phyloP scores from a whole-genome alignment of 2,888 invertebrate species.

The Chromoteleia sp. region DNA sequence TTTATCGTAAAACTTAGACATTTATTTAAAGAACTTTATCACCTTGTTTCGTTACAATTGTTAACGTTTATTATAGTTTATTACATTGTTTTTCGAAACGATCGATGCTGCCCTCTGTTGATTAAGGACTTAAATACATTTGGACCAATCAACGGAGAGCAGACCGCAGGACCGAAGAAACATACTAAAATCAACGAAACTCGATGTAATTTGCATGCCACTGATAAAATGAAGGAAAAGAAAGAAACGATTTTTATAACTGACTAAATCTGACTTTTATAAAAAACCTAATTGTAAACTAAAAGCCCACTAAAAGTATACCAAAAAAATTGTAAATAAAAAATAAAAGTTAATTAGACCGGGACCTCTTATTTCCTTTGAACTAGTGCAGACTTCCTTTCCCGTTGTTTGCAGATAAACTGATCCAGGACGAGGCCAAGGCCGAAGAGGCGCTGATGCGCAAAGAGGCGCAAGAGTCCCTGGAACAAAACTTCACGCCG shows the following conservation, averaged over 20 bases:
- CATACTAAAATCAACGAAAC: slow-evolving; percentile 13
- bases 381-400: slow-evolving; percentile 65
- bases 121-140: background rate
- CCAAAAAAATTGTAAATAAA: background rate
- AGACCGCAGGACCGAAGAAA: background rate
- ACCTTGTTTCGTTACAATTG: slow-evolving; percentile 9
- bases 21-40: background rate
- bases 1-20: background rate
- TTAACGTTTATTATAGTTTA: slow-evolving; percentile 11
- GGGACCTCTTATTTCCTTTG: slow-evolving; percentile 27
- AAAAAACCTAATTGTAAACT: slow-evolving; percentile 9
- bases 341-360: slow-evolving; percentile 21
- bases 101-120: slow-evolving; percentile 8
- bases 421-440: slow-evolving; percentile 51
- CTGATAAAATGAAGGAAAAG: background rate
- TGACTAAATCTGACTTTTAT: background rate
- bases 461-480: slow-evolving; percentile 75
- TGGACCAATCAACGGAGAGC: slow-evolving; percentile 3
- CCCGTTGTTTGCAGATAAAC: slow-evolving; percentile 77
- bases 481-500: slow-evolving; percentile 81
- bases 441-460: slow-evolving; percentile 69
- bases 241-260: slow-evolving; percentile 5
- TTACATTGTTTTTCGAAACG: slow-evolving; percentile 5
- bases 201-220: slow-evolving; percentile 19
- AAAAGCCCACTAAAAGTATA: slow-evolving; percentile 16